These are phyloP conservation scores for Danio kyathit DNA, from an alignment of 2,797 vertebrate genomes.

Conservation along the genomic window DNA sequence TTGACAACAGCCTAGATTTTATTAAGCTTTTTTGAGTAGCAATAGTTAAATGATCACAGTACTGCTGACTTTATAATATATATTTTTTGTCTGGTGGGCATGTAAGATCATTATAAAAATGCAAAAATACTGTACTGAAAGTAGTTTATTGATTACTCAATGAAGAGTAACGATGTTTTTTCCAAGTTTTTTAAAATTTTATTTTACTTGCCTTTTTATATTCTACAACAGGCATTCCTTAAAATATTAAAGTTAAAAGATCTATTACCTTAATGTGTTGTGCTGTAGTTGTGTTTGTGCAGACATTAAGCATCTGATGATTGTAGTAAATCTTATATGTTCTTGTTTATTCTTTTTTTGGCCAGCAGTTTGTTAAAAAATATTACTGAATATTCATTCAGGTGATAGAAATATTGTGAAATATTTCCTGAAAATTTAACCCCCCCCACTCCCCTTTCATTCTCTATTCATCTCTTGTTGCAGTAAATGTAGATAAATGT, in stretches of 20 bases:
- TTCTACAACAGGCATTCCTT: slow-evolving; percentile 81
- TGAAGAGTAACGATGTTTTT: slow-evolving; percentile 54
- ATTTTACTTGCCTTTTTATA: slow-evolving; percentile 70
- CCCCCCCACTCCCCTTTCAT: slow-evolving; percentile 27
- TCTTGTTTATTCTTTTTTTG: background rate
- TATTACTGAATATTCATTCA: background rate
- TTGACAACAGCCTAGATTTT: slow-evolving; percentile 3
- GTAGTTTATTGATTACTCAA: slow-evolving; percentile 11
- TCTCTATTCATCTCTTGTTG: slow-evolving; percentile 64
- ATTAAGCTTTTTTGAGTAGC: background rate
- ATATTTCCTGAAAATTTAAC: background rate
- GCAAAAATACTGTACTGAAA: slow-evolving; percentile 40
- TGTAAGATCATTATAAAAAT: slow-evolving; percentile 66
- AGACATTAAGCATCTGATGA: background rate
- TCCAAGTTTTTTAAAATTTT: slow-evolving; percentile 42
- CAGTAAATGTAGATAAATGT: slow-evolving; percentile 85
- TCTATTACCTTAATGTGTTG: slow-evolving; percentile 59
- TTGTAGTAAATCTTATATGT: background rate
- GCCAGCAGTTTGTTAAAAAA: background rate
- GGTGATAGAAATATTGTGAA: background rate
- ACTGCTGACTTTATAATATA: background rate
- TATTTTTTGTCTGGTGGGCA: slow-evolving; percentile 43
- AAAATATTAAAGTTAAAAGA: slow-evolving; percentile 62
- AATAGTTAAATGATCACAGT: slow-evolving; percentile 11
- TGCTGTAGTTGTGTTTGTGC: slow-evolving; percentile 37